phyloP scores from a whole-genome alignment of 2,797 vertebrate genomes.

The Sarcoramphus papa region DNA sequence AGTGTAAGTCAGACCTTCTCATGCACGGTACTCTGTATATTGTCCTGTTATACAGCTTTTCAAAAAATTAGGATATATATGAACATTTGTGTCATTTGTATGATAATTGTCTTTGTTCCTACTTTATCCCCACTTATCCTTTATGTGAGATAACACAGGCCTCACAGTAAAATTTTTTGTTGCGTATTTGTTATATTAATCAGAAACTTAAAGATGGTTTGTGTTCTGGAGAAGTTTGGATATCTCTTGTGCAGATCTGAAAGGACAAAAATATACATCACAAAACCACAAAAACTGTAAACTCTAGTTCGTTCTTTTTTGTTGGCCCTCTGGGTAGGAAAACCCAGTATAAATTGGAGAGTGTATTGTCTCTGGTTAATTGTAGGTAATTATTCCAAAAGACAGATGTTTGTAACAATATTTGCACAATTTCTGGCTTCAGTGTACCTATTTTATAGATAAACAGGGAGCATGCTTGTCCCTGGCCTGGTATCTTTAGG shows the following conservation, averaged over 20 bases:
- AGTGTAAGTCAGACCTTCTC: not conserved
- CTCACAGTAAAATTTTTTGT: not conserved
- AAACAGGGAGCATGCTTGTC: not conserved
- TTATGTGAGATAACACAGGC: not conserved
- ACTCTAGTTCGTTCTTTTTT: not conserved
- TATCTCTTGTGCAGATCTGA: not conserved
- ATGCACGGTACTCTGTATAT: not conserved
- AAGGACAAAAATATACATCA: not conserved
- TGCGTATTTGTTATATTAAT: not conserved
- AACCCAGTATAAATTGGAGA: not conserved
- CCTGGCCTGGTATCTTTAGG: not conserved
- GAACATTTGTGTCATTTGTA: not conserved
- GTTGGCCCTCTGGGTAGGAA: not conserved
- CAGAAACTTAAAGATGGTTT: not conserved
- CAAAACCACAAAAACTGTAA: not conserved
- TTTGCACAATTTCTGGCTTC: not conserved
- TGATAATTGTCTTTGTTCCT: not conserved
- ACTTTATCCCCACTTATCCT: not conserved
- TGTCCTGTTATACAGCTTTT: not conserved
- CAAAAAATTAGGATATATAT: not conserved
- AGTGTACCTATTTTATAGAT: not conserved
- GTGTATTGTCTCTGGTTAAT: not conserved
- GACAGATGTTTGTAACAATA: not conserved
- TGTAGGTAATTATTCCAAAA: not conserved
- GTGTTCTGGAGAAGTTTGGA: not conserved